phyloP scores from a whole-genome alignment of 2,888 invertebrate species.

The Pogonocherus hispidulus region DNA sequence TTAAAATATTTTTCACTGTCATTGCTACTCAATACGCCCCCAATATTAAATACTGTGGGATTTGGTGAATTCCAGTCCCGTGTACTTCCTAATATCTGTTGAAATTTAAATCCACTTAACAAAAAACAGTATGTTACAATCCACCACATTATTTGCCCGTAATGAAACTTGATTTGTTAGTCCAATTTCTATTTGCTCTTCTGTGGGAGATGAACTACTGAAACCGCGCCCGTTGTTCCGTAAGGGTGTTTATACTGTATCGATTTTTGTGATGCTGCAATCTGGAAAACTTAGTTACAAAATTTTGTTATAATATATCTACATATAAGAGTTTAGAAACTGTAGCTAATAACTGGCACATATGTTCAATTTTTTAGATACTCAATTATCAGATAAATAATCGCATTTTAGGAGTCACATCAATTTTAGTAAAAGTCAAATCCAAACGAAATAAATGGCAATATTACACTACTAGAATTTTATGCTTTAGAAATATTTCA shows the following conservation, averaged over 20 bases:
- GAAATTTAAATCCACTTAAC: constrained; percentile 1
- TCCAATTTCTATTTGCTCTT: background rate
- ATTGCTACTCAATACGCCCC: constrained; percentile 91
- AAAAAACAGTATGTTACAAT: background rate
- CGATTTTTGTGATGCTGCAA: constrained; percentile 46
- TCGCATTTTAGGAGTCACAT: too few relatives aligned
- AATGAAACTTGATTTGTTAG: background rate
- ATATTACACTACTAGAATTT: too few relatives aligned
- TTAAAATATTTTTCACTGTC: constrained; percentile 86
- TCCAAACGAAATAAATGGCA: too few relatives aligned
- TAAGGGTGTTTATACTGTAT: constrained; percentile 55
- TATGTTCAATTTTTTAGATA: too few relatives aligned
- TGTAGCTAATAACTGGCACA: too few relatives aligned
- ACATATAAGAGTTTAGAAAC: too few relatives aligned
- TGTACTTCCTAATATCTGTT: constrained; percentile 24
- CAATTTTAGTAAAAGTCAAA: too few relatives aligned
- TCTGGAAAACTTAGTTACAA: constrained; percentile 4
- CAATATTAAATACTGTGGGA: constrained; percentile 82
- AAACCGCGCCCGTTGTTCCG: constrained; percentile 55
- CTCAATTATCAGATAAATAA: too few relatives aligned
- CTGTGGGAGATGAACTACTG: constrained; percentile 31
- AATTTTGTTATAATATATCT: too few relatives aligned
- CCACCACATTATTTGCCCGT: background rate
- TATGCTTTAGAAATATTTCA: too few relatives aligned
- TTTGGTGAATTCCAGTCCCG: constrained; percentile 59